Percentiles rank a stretch among this genome's conserved stretches.
Conservation (phyloP, 2,113 vertebrate species). For the Passer domesticus region DNA sequence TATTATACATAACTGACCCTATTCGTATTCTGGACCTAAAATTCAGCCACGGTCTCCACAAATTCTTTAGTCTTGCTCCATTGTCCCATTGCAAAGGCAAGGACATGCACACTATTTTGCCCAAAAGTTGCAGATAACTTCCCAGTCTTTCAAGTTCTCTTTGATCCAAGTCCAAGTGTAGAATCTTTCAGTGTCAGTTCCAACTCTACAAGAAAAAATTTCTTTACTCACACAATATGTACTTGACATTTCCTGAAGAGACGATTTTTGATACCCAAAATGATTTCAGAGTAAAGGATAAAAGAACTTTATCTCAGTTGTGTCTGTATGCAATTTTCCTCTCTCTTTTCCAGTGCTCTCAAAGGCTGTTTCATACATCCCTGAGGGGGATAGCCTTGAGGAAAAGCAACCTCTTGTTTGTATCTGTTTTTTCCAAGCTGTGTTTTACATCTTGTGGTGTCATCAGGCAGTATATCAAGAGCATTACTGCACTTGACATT, state of each 20-base stretch:
- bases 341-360: not conserved
- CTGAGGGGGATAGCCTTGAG: not conserved
- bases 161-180: not conserved
- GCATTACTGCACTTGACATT: conserved; percentile 51
- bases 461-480: conserved; percentile 53
- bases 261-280: not conserved
- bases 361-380: not conserved
- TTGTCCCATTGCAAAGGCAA: not conserved
- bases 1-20: not conserved
- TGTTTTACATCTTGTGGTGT: conserved; percentile 59
- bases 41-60: not conserved
- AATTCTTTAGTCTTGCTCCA: not conserved
- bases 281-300: not conserved
- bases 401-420: not conserved
- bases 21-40: not conserved
- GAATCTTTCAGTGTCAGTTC: not conserved
- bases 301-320: not conserved
- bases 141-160: not conserved
- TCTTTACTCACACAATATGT: not conserved
- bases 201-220: not conserved
- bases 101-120: not conserved
- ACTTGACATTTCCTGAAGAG: conserved; percentile 19
- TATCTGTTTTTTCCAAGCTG: not conserved
- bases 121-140: not conserved
- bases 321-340: not conserved